Base-by-base conservation (phyloP, 2,888 invertebrate genomes). In the Drosophila siamana region DNA sequence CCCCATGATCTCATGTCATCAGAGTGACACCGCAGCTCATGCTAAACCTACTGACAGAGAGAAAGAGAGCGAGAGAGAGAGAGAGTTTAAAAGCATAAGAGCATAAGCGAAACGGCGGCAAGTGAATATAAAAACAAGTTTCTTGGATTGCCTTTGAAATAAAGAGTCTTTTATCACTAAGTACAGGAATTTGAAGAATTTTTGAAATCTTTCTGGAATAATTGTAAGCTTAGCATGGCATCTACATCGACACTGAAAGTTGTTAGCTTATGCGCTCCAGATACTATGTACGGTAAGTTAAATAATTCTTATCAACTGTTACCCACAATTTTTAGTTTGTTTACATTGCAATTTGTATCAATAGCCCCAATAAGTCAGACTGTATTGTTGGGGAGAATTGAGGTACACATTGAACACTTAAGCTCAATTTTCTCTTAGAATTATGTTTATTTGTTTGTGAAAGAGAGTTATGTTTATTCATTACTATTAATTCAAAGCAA, bases 211-310 rank as follows among this genome's bases (percentile, higher is more conserved):
- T 15, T 13, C 24, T 22, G 2, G 22, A 38, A 46, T 33, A 33
- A 4, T 65, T 43, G 36, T 26, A 40, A 30, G 26, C 28, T 40
- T 33, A 63, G 54, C 43, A 90, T 90, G 90, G 63, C 89, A 22
- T 84, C 90, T 15, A 90, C 90, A 28, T 79, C 90, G 61, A 61
- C 78, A 26, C 60, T 85, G 26, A 90, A 90, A 63, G 75, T 78
- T 38, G n/a, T 78, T 84, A 51, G 78, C 84, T 40, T 86, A 85
- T 68, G 64, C 72, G 40, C 74, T 90, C 38, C 81, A 90, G 62
- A 59, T 90, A 65, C 15, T 90, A 9, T 89, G 90, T 59, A 63
- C 81, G 62, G 90, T 90, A 78, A 90, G 90, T 86, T 47, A 28
- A 38, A 28, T 28, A 64, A 60, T 38, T 63, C 38, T 7, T 22